Evolutionary conservation across 2,888 invertebrate species (phyloP).

Genomic region (Suillia variegata): DNA sequence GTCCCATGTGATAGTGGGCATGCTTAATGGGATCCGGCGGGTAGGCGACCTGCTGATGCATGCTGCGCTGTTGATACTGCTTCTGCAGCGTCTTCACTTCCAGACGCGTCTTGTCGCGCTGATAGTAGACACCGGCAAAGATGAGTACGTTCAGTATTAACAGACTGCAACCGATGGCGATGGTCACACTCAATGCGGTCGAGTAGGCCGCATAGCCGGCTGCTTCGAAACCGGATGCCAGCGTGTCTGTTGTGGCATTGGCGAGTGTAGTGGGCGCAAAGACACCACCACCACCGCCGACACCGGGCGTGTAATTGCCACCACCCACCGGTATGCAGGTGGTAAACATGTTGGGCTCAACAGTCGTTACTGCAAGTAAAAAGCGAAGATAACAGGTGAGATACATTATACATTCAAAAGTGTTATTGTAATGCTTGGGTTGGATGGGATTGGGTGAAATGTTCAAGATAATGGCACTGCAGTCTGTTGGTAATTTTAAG

Average conservation of each 20-base stretch:
- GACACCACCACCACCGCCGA: too few relatives aligned
- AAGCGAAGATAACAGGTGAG: conserved; percentile 3
- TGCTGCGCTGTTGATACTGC: conserved; percentile 72
- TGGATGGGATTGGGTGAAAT: conserved; percentile 12
- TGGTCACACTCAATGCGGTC: conserved; percentile 90
- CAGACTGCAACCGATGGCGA: conserved; percentile 94
- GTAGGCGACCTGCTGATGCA: conserved; percentile 64
- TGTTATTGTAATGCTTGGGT: conserved; percentile 19
- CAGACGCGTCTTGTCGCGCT: conserved; percentile 83
- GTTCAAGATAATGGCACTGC: too few relatives aligned
- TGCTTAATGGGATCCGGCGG: conserved; percentile 80
- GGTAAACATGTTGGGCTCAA: conserved; percentile 62
- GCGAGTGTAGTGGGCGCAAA: conserved; percentile 64
- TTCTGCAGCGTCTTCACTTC: conserved; percentile 80
- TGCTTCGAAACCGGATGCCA: conserved; percentile 77
- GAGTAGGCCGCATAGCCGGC: conserved; percentile 89
- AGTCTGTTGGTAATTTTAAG: too few relatives aligned
- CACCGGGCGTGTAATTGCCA: conserved; percentile 56
- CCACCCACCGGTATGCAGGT: conserved; percentile 64
- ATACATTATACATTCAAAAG: too few relatives aligned
- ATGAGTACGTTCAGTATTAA: conserved; percentile 90
- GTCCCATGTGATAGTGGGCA: conserved; percentile 78
- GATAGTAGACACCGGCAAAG: conserved; percentile 94
- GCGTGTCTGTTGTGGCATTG: conserved; percentile 75
- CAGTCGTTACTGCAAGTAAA: conserved; percentile 55